Conservation (phyloP, 1,140 invertebrate species). For the Ips nitidus region DNA sequence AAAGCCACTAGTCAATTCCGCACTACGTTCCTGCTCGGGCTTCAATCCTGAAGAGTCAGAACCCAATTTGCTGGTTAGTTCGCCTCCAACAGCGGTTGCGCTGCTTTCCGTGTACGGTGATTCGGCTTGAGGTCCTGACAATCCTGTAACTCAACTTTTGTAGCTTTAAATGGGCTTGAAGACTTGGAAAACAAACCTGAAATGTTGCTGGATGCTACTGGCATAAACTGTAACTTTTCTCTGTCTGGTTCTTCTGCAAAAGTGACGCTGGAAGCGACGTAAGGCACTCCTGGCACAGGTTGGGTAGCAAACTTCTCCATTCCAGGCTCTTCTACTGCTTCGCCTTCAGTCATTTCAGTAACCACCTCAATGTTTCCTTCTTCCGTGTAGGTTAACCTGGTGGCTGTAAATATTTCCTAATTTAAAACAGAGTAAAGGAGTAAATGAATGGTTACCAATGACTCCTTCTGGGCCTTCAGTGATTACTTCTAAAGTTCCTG, state of each 20-base stretch:
- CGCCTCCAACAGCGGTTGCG: not conserved
- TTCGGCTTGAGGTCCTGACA: conserved; percentile 21
- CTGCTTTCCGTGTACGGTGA: conserved; percentile 8
- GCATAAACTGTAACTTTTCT: not conserved
- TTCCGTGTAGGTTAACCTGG: conserved; percentile 41
- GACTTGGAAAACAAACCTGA: not conserved
- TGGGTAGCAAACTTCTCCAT: conserved; percentile 13
- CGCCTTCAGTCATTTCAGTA: conserved; percentile 19
- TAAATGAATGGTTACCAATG: conserved; percentile 14
- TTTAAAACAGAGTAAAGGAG: not conserved
- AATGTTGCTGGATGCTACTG: conserved; percentile 16
- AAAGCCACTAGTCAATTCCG: conserved; percentile 3
- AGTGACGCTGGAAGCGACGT: too few relatives aligned
- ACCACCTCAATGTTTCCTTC: conserved; percentile 45
- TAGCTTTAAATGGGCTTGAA: too few relatives aligned
- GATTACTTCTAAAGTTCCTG: conserved; percentile 45
- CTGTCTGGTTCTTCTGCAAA: not conserved
- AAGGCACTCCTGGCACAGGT: not conserved
- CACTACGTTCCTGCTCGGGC: not conserved
- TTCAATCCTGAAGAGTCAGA: conserved; percentile 18
- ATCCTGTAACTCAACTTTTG: not conserved
- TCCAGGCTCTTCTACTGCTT: not conserved
- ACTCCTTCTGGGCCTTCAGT: conserved; percentile 45
- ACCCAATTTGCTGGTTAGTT: conserved; percentile 16
- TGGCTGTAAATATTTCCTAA: conserved; percentile 30